A percentile compares a stretch with the other conserved stretches of the same genome.
Evolutionary conservation across 2,113 vertebrate species (phyloP).

Genomic region (Xenopus tropicalis): DNA sequence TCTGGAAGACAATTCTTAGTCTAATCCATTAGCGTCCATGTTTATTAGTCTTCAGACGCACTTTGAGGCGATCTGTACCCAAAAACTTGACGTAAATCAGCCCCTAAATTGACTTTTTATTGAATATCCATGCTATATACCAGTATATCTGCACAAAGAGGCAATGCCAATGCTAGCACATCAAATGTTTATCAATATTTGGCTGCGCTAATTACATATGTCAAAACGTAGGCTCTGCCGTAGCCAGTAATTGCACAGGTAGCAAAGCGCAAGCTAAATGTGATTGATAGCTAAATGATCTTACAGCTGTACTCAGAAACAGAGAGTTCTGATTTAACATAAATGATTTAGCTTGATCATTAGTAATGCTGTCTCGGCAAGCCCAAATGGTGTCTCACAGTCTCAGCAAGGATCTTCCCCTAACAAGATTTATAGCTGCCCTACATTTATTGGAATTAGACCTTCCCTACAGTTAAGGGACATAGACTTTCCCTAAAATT

Average conservation of each 20-base stretch:
- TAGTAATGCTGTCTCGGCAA: constrained; percentile 23
- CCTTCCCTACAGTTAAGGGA: too few relatives aligned
- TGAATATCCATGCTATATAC: too few relatives aligned
- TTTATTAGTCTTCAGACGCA: too few relatives aligned
- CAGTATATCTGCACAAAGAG: too few relatives aligned
- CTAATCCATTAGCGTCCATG: background rate
- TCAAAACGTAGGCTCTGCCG: background rate
- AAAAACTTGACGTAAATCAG: too few relatives aligned
- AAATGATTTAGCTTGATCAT: constrained; percentile 33
- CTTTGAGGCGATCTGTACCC: too few relatives aligned
- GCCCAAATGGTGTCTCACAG: constrained; percentile 14
- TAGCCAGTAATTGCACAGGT: background rate
- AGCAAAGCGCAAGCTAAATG: background rate
- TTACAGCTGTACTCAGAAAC: background rate
- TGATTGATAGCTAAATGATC: constrained; percentile 16
- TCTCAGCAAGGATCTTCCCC: constrained; percentile 24
- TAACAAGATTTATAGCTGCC: constrained; percentile 12
- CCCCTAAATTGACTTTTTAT: too few relatives aligned
- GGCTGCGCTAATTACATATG: constrained; percentile 21
- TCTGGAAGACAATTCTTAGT: constrained; percentile 31
- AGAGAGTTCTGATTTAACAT: constrained; percentile 15
- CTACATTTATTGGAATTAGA: background rate
- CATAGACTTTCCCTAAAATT: too few relatives aligned
- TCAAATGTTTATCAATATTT: constrained; percentile 2
- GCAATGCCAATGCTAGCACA: too few relatives aligned